Evolutionary conservation across 2,797 vertebrate species (phyloP).

Genomic region (Macropus fuliginosus): DNA sequence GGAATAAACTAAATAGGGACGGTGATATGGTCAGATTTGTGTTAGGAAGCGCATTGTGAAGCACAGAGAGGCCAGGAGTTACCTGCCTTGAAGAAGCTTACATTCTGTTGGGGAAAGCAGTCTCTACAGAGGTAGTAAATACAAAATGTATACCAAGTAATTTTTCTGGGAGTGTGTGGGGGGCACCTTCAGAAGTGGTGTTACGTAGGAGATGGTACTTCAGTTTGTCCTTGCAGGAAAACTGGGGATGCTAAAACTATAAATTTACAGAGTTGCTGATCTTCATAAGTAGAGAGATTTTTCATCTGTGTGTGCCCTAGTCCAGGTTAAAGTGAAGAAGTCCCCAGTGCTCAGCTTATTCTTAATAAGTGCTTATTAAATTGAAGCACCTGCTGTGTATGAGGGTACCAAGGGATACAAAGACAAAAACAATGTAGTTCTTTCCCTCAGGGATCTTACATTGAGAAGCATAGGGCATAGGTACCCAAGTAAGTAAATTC

Average conservation of each 20-base stretch:
- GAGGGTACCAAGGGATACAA: neutral
- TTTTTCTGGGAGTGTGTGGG: too few relatives aligned
- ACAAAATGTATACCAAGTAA: neutral
- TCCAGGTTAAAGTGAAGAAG: neutral
- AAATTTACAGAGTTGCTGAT: neutral
- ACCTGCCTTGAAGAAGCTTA: too few relatives aligned
- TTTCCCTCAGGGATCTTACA: neutral
- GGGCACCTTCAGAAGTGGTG: rapidly evolving
- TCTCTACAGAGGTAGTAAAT: neutral
- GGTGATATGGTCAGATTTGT: neutral
- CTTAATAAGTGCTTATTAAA: neutral
- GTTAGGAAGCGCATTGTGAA: neutral
- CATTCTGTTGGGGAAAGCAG: too few relatives aligned
- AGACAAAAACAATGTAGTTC: neutral
- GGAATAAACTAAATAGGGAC: neutral
- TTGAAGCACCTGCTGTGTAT: neutral
- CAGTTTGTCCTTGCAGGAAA: neutral
- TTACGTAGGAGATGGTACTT: neutral
- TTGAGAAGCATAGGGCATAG: neutral
- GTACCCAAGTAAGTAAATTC: neutral
- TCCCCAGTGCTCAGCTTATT: neutral
- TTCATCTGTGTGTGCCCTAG: neutral
- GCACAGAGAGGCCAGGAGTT: neutral
- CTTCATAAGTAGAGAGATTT: neutral
- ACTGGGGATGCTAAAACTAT: neutral